Percentiles rank a stretch among this genome's conserved stretches.
These are phyloP conservation scores for Drosophila lowei DNA, from an alignment of 1,140 invertebrate species.

Conservation along the genomic window DNA sequence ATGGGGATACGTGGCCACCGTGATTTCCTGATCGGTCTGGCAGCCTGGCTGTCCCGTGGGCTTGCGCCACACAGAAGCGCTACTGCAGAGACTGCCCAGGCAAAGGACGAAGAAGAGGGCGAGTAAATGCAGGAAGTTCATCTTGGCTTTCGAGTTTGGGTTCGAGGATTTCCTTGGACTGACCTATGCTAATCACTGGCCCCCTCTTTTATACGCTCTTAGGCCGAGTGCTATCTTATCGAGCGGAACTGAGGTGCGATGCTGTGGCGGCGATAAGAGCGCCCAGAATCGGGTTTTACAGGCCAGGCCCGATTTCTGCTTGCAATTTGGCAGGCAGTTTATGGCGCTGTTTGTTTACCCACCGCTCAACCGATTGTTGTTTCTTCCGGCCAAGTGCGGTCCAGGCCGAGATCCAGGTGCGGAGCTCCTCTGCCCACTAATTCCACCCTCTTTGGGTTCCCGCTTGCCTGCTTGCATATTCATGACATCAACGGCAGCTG, in stretches of 20 bases:
- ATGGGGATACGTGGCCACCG: conserved; percentile 39
- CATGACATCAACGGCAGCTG: conserved; percentile 71
- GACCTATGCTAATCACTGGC: conserved; percentile 53
- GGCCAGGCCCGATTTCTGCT: conserved; percentile 12
- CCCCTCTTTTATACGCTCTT: conserved; percentile 51
- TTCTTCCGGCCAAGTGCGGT: conserved; percentile 26
- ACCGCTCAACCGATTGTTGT: conserved; percentile 26
- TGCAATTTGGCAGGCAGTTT: conserved; percentile 60
- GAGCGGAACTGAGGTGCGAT: conserved; percentile 52
- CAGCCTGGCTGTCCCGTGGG: conserved; percentile 69
- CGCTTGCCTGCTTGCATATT: conserved; percentile 63
- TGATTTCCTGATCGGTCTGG: conserved; percentile 58
- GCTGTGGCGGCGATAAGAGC: conserved; percentile 51
- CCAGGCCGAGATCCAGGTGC: conserved; percentile 13
- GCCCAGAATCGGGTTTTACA: neutral
- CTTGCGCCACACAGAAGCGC: conserved; percentile 24
- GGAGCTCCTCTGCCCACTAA: neutral
- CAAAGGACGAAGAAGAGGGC: conserved; percentile 35
- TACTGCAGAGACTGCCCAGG: conserved; percentile 10
- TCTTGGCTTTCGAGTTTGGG: conserved; percentile 16
- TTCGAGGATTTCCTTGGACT: conserved; percentile 32
- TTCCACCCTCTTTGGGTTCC: neutral
- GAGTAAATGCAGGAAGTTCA: conserved; percentile 49
- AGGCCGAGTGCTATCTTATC: conserved; percentile 59
- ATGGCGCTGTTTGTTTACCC: conserved; percentile 70